Evolutionary conservation across 2,113 vertebrate species (phyloP).

Genomic region (Spheniscus mendiculus): DNA sequence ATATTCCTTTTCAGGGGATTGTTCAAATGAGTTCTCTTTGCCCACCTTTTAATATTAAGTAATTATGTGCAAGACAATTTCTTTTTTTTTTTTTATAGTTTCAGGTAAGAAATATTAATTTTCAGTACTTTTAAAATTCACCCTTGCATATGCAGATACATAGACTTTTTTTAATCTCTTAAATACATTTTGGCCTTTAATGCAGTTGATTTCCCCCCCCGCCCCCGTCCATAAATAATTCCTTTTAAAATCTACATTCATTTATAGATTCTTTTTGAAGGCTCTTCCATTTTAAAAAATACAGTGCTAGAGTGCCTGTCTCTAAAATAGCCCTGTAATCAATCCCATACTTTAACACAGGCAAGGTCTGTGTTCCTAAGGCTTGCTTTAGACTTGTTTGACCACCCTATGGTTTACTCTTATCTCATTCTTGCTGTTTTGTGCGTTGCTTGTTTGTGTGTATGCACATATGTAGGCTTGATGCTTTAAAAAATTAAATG

Average conservation of each 20-base stretch:
- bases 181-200: neutral
- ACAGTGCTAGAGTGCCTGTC: neutral
- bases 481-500: neutral
- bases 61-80: neutral
- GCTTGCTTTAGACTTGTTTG: neutral
- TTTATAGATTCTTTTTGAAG: neutral
- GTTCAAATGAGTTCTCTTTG: neutral
- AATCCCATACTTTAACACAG: neutral
- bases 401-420: accelerated
- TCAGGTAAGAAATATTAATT: neutral
- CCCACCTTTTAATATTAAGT: neutral
- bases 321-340: neutral
- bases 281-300: neutral
- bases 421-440: neutral
- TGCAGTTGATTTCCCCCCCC: neutral
- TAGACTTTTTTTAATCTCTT: neutral
- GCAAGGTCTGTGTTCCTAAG: neutral
- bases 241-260: neutral
- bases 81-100: neutral
- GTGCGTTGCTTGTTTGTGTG: neutral
- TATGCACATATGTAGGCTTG: neutral
- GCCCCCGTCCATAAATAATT: neutral
- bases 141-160: neutral
- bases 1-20: neutral
- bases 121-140: neutral